Evolutionary conservation across 2,113 vertebrate species (phyloP), one percentile per base, ranked within the genome.

Genomic region (Dromaius novaehollandiae): DNA sequence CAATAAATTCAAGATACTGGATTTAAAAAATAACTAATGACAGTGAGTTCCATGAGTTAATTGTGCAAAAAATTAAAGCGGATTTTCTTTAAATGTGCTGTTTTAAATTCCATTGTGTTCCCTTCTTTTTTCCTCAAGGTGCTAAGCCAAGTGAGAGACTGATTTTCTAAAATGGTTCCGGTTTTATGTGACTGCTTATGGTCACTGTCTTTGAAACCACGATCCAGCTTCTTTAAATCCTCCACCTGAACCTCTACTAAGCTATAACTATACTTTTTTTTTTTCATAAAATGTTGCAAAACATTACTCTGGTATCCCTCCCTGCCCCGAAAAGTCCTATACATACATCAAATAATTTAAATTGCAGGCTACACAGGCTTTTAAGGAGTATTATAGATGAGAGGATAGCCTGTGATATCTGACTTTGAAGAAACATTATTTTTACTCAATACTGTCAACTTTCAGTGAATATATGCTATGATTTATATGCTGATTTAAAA

Each of bases 381-480:
- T 93, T 86, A 83, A 91, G 66, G 18, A 65, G 20, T 53, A 30
- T 69, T 96, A 76, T 90, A 76, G 9, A 74, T 69, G 7, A 77
- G 78, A 87, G 24, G 60, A 50, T 95, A 92, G 17, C 18, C 53
- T 89, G 16, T n/a, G 20, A 25, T 94, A 70, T 70, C 36, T 64
- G 60, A 83, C 80, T 96, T 51, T 66, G 50, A 82, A 88, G 53
- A 75, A 95, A 77, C 15, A 77, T 94, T 87, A 60, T 40, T 89
- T 93, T 96, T 79, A 82, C 7, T 46, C 15, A 42, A 4, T 63
- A 28, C 20, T 77, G 20, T 25, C 34, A 83, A 18, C 46, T 25
- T 70, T 51, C 26, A 50, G 4, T 85, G 86, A 58, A 20, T 61
- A 19, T 22, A 25, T 50, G 12, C 14, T 76, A 12, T 38, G 36